Evolutionary conservation across 2,888 invertebrate species (phyloP).

Genomic region (Acleris laterana): DNA sequence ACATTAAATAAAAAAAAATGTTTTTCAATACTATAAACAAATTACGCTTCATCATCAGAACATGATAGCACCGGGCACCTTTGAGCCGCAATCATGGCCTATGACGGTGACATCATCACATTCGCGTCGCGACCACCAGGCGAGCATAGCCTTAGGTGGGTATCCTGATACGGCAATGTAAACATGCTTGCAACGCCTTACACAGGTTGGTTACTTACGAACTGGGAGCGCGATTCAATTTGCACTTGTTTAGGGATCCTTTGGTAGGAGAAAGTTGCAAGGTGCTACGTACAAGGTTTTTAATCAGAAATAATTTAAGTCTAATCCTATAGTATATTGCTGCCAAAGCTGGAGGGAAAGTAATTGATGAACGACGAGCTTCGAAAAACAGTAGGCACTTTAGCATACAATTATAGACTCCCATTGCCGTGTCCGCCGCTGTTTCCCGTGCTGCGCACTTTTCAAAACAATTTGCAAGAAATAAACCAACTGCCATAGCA

Average conservation of each 20-base stretch:
- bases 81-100: constrained; percentile 40
- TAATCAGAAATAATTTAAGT: too few species aligned
- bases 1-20: not conserved
- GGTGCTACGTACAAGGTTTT: too few species aligned
- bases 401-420: too few species aligned
- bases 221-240: constrained; percentile 11
- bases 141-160: constrained; percentile 62
- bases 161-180: constrained; percentile 67
- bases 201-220: constrained; percentile 44
- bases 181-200: constrained; percentile 57
- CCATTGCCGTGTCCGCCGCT: too few species aligned
- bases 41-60: constrained; percentile 40
- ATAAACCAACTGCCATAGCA: too few species aligned
- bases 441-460: too few species aligned
- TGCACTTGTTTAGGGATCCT: constrained; percentile 17
- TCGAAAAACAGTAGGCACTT: too few species aligned
- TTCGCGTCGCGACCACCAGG: constrained; percentile 70
- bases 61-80: constrained; percentile 44
- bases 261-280: not conserved
- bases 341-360: too few species aligned
- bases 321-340: too few species aligned
- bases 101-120: constrained; percentile 68
- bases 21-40: constrained; percentile 8
- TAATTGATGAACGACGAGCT: too few species aligned
- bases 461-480: too few species aligned